These are phyloP conservation scores for Acanthurus lineatus DNA, from an alignment of 2,797 vertebrate genomes.

Conservation along the genomic window DNA sequence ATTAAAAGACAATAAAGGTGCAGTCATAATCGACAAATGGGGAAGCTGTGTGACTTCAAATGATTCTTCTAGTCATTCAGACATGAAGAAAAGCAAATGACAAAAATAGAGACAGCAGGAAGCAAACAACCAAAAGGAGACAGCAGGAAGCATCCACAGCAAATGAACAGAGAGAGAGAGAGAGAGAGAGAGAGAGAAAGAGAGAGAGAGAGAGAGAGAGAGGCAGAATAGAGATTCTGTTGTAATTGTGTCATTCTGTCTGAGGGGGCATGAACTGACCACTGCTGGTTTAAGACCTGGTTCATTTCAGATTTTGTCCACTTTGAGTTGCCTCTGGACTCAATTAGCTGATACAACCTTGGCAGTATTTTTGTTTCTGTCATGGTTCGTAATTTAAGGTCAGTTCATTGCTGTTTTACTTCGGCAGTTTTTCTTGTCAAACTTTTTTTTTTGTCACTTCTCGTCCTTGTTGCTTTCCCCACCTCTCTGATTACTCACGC, in stretches of 20 bases:
- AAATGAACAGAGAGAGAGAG: not conserved
- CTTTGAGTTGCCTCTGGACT: not conserved
- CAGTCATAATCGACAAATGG: not conserved
- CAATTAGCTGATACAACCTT: not conserved
- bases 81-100: conserved; percentile 29
- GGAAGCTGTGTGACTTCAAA: not conserved
- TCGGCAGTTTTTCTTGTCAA: no score
- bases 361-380: no score
- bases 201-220: not conserved
- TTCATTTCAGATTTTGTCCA: conserved; percentile 5
- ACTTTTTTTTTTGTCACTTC: no score
- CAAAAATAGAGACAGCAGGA: not conserved
- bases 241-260: conserved; percentile 3
- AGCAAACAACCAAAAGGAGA: not conserved
- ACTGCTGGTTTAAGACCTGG: not conserved
- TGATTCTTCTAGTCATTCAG: conserved; percentile 7
- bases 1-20: conserved; percentile 1
- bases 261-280: conserved; percentile 6
- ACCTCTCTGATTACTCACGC: no score
- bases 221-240: not conserved
- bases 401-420: no score
- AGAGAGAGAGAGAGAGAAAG: not conserved
- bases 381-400: no score
- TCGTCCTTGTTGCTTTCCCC: no score
- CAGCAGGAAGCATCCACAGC: not conserved